Evolutionary conservation across 2,797 vertebrate species (phyloP).

Genomic region (Paratrypauchen microcephalus): DNA sequence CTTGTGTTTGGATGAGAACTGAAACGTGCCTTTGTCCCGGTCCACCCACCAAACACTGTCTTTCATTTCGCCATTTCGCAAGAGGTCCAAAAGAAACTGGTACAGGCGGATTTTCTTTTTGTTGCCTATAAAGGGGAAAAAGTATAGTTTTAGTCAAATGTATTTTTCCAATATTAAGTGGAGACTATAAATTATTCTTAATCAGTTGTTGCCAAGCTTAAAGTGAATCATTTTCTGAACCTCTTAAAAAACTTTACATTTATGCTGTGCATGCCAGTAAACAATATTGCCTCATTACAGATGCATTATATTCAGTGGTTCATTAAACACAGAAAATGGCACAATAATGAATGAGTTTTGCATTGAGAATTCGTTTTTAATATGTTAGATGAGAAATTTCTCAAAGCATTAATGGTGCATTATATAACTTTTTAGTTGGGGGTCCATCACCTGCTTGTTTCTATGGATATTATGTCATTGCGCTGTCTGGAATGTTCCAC

Average conservation of each 20-base stretch:
- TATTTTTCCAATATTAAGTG: not conserved
- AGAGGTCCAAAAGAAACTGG: conserved; percentile 96
- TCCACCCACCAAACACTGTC: conserved; percentile 99
- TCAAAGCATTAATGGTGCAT: too few species aligned
- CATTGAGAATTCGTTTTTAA: too few species aligned
- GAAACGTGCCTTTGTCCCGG: conserved; percentile 97
- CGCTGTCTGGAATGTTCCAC: too few species aligned
- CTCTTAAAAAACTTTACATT: not conserved
- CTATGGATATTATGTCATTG: too few species aligned
- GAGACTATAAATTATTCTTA: not conserved
- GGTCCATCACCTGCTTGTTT: too few species aligned
- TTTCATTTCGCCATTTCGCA: conserved; percentile 96
- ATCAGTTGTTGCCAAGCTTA: not conserved
- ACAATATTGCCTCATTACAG: not conserved
- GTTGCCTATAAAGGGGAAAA: conserved; percentile 76
- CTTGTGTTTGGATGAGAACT: conserved; percentile 99
- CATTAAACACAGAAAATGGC: not conserved
- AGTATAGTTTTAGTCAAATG: not conserved
- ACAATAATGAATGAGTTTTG: too few species aligned
- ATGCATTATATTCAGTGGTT: not conserved
- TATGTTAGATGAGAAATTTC: too few species aligned
- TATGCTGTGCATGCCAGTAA: not conserved
- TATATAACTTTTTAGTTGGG: too few species aligned
- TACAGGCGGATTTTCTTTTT: conserved; percentile 99
- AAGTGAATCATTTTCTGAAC: conserved; percentile 3